A percentile compares a stretch with the other conserved stretches of the same genome.
Conservation (phyloP, 2,888 invertebrate species). For the Cyclophora punctaria region DNA sequence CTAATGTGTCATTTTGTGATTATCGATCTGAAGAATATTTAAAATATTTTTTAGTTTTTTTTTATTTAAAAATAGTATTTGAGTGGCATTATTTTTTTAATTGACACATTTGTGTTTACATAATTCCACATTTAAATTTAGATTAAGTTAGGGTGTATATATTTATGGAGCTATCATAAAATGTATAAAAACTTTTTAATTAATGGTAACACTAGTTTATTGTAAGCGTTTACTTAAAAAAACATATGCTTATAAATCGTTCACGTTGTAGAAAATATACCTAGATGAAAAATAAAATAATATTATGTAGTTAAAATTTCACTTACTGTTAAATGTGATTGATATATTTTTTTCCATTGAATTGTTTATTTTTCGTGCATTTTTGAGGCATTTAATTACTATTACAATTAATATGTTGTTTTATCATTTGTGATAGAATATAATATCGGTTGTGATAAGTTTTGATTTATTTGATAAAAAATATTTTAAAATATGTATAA, state of each 20-base stretch:
- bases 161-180: constrained; percentile 52
- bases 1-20: constrained; percentile 37
- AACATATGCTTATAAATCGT: constrained; percentile 57
- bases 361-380: not conserved
- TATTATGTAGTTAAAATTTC: constrained; percentile 43
- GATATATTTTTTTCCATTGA: not conserved
- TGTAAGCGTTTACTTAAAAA: constrained; percentile 53
- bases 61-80: constrained; percentile 4
- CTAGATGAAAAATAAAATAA: constrained; percentile 37
- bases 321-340: constrained; percentile 10
- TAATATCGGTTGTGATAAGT: too few species aligned
- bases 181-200: constrained; percentile 57
- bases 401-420: not conserved
- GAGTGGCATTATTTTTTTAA: constrained; percentile 22
- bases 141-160: constrained; percentile 47
- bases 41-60: constrained; percentile 22
- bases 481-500: too few species aligned
- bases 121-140: constrained; percentile 18
- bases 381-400: not conserved
- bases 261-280: constrained; percentile 63
- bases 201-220: constrained; percentile 45
- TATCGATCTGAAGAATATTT: constrained; percentile 35
- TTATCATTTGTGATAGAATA: too few species aligned
- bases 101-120: constrained; percentile 12
- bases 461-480: too few species aligned